These are phyloP conservation scores for Benitochromis conjunctus DNA, from an alignment of 2,113 vertebrate genomes.

Conservation along the genomic window DNA sequence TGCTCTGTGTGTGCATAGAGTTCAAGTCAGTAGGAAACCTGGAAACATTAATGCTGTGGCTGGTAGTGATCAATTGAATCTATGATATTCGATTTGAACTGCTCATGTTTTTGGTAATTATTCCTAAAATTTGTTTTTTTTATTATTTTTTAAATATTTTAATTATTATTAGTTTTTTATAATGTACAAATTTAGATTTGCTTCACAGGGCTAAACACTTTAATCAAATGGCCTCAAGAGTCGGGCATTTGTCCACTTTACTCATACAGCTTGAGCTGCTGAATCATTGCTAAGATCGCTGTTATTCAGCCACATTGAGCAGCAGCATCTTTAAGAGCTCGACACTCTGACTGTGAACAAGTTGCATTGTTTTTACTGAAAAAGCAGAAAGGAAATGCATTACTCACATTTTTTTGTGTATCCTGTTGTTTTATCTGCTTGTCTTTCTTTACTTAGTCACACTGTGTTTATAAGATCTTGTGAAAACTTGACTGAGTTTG, in stretches of 20 bases:
- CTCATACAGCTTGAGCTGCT: not conserved
- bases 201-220: not conserved
- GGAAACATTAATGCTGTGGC: not conserved
- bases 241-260: not conserved
- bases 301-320: not conserved
- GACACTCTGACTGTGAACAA: conserved; percentile 23
- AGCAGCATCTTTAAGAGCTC: not conserved
- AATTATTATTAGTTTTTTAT: too few relatives aligned
- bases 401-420: not conserved
- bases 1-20: not conserved
- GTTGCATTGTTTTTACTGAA: conserved; percentile 23
- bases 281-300: not conserved
- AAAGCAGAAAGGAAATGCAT: not conserved
- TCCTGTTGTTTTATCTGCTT: not conserved
- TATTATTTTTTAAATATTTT: too few relatives aligned
- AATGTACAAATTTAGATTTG: not conserved
- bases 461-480: not conserved
- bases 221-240: not conserved
- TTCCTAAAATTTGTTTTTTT: not conserved
- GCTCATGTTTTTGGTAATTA: not conserved
- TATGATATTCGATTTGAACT: not conserved
- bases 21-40: not conserved
- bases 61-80: not conserved
- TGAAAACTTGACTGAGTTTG: not conserved
- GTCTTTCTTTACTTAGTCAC: not conserved